Evolutionary conservation across 1,140 invertebrate genomes (phyloP).

Genomic region (Euschistus heros): DNA sequence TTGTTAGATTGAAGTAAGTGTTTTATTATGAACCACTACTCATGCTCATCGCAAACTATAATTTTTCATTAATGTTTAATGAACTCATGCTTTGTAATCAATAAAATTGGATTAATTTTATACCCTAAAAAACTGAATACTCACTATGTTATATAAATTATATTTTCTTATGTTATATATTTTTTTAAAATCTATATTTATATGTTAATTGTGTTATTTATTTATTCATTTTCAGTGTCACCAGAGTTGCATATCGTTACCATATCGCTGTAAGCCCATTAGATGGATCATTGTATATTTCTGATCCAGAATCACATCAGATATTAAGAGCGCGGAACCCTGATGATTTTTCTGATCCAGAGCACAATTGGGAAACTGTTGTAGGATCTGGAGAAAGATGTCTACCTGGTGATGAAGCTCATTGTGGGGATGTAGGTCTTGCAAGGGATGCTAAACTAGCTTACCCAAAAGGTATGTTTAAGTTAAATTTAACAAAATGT

Average conservation of each 20-base stretch:
- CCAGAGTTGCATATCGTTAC: slow-evolving; percentile 86
- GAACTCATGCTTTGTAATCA: too few relatives aligned
- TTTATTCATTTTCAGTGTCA: slow-evolving; percentile 52
- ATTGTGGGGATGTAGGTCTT: slow-evolving; percentile 86
- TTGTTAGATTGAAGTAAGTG: slow-evolving; percentile 80
- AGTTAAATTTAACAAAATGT: slow-evolving; percentile 8
- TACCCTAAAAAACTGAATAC: too few relatives aligned
- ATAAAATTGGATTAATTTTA: too few relatives aligned
- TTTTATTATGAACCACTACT: background rate
- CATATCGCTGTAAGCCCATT: slow-evolving; percentile 88
- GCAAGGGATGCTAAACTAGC: slow-evolving; percentile 86
- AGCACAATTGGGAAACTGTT: slow-evolving; percentile 85
- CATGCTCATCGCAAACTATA: too few relatives aligned
- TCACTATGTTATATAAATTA: slow-evolving; percentile 21
- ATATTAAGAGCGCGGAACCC: slow-evolving; percentile 81
- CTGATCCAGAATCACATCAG: slow-evolving; percentile 87
- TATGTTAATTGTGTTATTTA: slow-evolving; percentile 26
- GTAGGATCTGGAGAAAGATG: slow-evolving; percentile 90
- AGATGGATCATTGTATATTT: slow-evolving; percentile 87
- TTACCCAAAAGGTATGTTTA: slow-evolving; percentile 71
- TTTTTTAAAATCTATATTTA: background rate
- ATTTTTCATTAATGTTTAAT: too few relatives aligned
- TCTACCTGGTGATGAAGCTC: slow-evolving; percentile 86
- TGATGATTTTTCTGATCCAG: slow-evolving; percentile 70
- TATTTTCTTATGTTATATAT: slow-evolving; percentile 28